Percentiles rank a stretch among this genome's conserved stretches.
Conservation (phyloP, 2,113 vertebrate species). For the Bos javanicus region DNA sequence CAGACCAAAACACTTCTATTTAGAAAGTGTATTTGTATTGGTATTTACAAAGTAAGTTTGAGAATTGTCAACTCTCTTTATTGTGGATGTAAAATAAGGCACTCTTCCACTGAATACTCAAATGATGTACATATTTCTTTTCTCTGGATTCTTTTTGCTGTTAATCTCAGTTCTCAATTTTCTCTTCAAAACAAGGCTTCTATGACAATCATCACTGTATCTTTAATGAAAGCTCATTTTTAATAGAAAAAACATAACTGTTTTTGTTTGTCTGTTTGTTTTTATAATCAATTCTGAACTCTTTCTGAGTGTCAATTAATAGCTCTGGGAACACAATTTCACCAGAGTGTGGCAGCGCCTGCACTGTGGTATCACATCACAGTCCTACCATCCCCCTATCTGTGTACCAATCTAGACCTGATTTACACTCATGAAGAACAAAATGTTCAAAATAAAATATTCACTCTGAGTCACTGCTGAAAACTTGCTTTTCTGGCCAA, state of each 20-base stretch:
- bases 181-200: background rate
- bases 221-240: background rate
- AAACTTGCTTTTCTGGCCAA: background rate
- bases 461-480: background rate
- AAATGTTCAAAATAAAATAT: background rate
- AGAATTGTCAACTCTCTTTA: background rate
- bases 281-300: background rate
- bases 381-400: background rate
- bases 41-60: background rate
- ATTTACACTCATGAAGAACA: background rate
- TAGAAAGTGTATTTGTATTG: background rate
- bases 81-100: background rate
- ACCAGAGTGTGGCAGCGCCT: background rate
- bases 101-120: background rate
- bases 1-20: background rate
- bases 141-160: background rate
- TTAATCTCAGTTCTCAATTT: background rate
- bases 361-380: background rate
- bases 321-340: background rate
- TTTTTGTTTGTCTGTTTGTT: background rate
- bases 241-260: background rate
- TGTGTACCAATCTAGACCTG: background rate
- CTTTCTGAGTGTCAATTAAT: background rate
- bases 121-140: background rate
- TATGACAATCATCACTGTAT: background rate